phyloP scores from a whole-genome alignment of 2,113 vertebrate genomes.

The pig (Sus scrofa) region DNA sequence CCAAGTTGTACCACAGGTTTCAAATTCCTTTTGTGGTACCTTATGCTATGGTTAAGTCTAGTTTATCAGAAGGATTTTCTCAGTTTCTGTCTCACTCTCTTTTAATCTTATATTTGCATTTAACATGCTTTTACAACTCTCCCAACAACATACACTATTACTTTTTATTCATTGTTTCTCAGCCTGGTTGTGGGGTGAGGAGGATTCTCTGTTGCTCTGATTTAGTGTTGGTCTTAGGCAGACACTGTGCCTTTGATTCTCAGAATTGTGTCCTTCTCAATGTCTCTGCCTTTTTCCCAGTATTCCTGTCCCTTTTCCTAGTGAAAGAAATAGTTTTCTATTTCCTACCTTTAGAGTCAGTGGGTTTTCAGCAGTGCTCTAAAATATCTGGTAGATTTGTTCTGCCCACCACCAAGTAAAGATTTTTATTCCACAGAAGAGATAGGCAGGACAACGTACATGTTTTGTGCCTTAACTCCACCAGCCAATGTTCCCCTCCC shows the following conservation, averaged over 20 bases:
- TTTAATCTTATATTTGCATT: background rate
- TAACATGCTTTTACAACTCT: background rate
- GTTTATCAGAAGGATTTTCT: background rate
- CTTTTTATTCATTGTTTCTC: background rate
- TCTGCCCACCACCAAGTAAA: background rate
- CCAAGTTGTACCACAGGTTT: no score
- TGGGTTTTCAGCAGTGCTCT: background rate
- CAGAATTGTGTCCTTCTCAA: background rate
- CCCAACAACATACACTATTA: background rate
- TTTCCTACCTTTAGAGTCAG: background rate
- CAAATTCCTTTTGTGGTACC: no score
- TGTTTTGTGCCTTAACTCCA: background rate
- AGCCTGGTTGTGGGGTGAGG: no score
- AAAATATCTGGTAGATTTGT: background rate
- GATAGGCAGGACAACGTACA: background rate
- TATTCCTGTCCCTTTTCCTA: background rate
- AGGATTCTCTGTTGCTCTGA: background rate
- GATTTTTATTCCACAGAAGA: background rate
- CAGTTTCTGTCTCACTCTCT: background rate
- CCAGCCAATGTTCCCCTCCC: no score
- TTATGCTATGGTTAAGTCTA: no score
- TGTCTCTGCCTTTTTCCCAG: background rate
- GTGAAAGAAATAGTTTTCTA: background rate
- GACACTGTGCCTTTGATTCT: background rate
- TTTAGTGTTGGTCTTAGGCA: background rate